Percentiles rank a stretch among this genome's conserved stretches.
Conservation (phyloP, 2,888 invertebrate species). For the Gandaritis pyraliata region DNA sequence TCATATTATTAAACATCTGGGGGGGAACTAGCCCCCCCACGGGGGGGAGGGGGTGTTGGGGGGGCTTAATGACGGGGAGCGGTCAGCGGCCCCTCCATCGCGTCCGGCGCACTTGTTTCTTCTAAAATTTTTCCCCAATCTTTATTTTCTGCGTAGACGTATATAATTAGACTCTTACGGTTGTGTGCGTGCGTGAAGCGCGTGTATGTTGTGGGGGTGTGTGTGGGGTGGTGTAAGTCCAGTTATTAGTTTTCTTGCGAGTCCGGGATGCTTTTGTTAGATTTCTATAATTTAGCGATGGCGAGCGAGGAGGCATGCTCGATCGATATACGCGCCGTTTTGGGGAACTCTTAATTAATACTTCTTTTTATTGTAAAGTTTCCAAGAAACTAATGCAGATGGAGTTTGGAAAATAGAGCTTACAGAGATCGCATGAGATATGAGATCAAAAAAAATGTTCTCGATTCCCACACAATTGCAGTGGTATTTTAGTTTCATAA, state of each 20-base stretch:
- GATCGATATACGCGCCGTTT: conserved; percentile 60
- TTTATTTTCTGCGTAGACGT: conserved; percentile 83
- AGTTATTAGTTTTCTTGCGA: conserved; percentile 84
- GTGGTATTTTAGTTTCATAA: too few relatives aligned
- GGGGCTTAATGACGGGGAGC: conserved; percentile 79
- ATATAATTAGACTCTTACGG: conserved; percentile 77
- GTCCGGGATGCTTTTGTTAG: conserved; percentile 81
- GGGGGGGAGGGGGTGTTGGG: conserved; percentile 42
- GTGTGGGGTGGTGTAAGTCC: conserved; percentile 69
- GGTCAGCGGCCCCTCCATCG: conserved; percentile 75
- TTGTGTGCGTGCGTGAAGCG: conserved; percentile 48
- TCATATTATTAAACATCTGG: conserved; percentile 84
- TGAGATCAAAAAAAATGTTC: too few relatives aligned
- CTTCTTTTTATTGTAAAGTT: conserved; percentile 38
- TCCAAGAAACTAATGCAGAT: neutral
- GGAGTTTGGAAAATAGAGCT: neutral
- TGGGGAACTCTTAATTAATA: conserved; percentile 46
- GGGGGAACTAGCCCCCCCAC: conserved; percentile 72
- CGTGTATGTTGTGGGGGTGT: conserved; percentile 50
- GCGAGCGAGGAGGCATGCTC: conserved; percentile 51
- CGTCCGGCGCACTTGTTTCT: conserved; percentile 81
- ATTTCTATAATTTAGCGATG: conserved; percentile 84
- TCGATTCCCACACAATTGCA: too few relatives aligned
- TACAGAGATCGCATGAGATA: too few relatives aligned
- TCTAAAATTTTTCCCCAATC: conserved; percentile 84